Conservation (phyloP, 2,797 vertebrate genomes). For the Rhincodon typus region DNA sequence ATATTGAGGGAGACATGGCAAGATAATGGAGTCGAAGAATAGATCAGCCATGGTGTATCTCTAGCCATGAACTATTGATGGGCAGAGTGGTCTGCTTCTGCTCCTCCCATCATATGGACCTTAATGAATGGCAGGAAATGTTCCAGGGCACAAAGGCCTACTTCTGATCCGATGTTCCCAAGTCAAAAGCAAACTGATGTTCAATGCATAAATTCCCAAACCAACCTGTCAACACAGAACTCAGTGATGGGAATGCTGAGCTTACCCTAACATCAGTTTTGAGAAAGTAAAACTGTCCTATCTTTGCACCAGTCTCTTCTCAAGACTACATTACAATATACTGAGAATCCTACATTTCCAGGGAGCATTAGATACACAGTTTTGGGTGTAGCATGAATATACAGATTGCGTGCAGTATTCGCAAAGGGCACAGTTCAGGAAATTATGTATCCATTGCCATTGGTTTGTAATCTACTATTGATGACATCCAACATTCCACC, state of each 20-base stretch:
- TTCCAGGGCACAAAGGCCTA: neutral
- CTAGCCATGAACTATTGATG: neutral
- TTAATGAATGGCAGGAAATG: too few species aligned
- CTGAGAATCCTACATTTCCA: too few species aligned
- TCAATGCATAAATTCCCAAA: neutral
- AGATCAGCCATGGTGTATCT: neutral
- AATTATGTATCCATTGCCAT: neutral
- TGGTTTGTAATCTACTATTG: neutral
- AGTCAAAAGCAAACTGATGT: neutral
- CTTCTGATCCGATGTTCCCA: too few species aligned
- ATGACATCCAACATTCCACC: neutral
- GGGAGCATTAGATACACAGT: too few species aligned
- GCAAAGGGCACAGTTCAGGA: neutral
- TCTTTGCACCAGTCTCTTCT: too few species aligned
- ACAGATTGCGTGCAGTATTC: neutral
- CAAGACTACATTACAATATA: too few species aligned
- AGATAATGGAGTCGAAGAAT: neutral
- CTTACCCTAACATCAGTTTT: neutral
- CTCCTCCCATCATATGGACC: neutral
- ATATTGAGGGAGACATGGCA: neutral
- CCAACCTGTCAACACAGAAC: neutral
- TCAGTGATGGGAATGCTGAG: neutral
- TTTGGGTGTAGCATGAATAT: neutral
- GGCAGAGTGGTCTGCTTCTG: neutral
- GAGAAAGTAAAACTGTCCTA: neutral